These are phyloP conservation scores for Sceliomorpha sp. DNA, from an alignment of 2,888 invertebrate genomes.

Conservation along the genomic window DNA sequence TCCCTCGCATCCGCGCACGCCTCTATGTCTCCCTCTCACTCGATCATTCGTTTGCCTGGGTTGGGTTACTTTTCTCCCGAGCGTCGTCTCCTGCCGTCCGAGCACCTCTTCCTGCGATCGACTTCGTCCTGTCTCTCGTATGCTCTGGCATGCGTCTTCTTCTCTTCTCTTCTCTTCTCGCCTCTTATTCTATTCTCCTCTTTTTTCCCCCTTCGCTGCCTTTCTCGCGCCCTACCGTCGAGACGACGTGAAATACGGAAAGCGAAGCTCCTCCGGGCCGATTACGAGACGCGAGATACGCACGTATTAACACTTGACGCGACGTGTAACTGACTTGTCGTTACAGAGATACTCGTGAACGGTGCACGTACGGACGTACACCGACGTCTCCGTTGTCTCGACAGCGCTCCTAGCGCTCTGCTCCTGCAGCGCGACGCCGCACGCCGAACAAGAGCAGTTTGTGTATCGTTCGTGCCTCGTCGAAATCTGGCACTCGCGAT, in stretches of 20 bases:
- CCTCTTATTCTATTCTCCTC: no score
- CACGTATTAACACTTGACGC: no score
- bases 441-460: conserved; percentile 1
- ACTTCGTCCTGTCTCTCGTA: background rate
- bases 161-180: background rate
- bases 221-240: conserved; percentile 17
- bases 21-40: conserved; percentile 9
- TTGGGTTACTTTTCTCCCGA: conserved; percentile 22
- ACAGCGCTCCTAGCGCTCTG: conserved; percentile 3
- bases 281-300: no score
- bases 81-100: conserved; percentile 10
- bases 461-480: background rate
- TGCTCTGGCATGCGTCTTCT: background rate
- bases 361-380: conserved; percentile 15
- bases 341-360: background rate
- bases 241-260: conserved; percentile 12
- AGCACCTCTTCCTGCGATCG: conserved; percentile 4
- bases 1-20: conserved; percentile 10
- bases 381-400: conserved; percentile 15
- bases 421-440: conserved; percentile 6
- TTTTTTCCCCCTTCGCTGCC: background rate
- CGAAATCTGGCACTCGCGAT: conserved; percentile 9
- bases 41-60: conserved; percentile 15
- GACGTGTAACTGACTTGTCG: no score
- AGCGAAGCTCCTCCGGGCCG: conserved; percentile 14